phyloP scores from a whole-genome alignment of 2,113 vertebrate genomes.

The Sminthopsis crassicaudata region DNA sequence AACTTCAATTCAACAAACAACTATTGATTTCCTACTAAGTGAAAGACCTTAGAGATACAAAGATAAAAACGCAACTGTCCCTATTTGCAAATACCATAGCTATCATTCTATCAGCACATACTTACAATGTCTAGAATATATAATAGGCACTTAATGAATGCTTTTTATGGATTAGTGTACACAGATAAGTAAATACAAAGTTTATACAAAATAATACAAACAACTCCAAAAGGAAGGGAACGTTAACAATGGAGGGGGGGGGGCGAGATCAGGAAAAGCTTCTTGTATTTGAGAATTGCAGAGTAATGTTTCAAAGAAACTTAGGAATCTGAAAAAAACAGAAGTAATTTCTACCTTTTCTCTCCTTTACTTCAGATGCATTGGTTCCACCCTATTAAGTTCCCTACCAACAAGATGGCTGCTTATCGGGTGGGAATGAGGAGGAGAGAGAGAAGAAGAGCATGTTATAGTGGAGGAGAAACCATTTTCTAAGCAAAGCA shows the following conservation, averaged over 20 bases:
- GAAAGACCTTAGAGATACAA: background rate
- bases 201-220: background rate
- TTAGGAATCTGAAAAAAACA: background rate
- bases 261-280: background rate
- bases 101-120: background rate
- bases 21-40: background rate
- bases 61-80: background rate
- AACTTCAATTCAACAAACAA: background rate
- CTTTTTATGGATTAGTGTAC: background rate
- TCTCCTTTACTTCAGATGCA: background rate
- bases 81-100: background rate
- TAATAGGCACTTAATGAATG: background rate
- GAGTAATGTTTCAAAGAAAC: background rate
- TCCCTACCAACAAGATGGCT: background rate
- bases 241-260: background rate
- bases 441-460: too few species aligned
- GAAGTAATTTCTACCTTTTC: background rate
- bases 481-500: slow-evolving; percentile 2
- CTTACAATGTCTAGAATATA: background rate
- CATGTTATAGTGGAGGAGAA: background rate
- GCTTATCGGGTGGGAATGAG: background rate
- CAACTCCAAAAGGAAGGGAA: background rate
- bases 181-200: background rate
- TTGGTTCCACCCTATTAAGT: background rate
- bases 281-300: background rate